These are phyloP conservation scores for Capreolus pygargus DNA, from an alignment of 2,113 vertebrate species.

Conservation along the genomic window DNA sequence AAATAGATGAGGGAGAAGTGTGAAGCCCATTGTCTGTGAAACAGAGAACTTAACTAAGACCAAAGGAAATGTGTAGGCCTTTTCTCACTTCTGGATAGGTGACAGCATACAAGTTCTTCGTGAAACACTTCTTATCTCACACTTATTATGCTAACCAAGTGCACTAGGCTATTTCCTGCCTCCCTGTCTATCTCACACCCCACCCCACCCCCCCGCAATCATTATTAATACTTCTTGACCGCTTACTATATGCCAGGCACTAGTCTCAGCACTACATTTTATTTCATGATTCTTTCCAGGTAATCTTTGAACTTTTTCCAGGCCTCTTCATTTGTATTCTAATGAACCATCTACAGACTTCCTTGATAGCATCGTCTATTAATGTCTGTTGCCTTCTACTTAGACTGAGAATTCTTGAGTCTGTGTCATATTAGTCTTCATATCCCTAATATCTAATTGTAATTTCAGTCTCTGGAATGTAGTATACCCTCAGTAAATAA, in stretches of 20 bases:
- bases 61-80: background rate
- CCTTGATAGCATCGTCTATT: background rate
- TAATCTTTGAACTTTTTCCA: background rate
- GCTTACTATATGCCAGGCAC: background rate
- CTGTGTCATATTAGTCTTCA: background rate
- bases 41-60: background rate
- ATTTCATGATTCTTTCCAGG: background rate
- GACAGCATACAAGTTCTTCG: background rate
- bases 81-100: background rate
- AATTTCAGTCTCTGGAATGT: slow-evolving; percentile 18
- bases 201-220: background rate
- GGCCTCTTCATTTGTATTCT: background rate
- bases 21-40: slow-evolving; percentile 1
- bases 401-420: background rate
- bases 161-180: background rate
- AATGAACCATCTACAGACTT: background rate
- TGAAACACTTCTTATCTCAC: background rate
- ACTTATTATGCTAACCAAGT: background rate
- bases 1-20: background rate
- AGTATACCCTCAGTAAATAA: background rate
- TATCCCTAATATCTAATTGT: background rate
- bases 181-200: background rate
- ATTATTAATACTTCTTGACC: background rate
- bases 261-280: background rate
- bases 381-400: background rate